Evolutionary conservation across 2,797 vertebrate genomes (phyloP).

Genomic region (Hoplostethus mediterraneus): DNA sequence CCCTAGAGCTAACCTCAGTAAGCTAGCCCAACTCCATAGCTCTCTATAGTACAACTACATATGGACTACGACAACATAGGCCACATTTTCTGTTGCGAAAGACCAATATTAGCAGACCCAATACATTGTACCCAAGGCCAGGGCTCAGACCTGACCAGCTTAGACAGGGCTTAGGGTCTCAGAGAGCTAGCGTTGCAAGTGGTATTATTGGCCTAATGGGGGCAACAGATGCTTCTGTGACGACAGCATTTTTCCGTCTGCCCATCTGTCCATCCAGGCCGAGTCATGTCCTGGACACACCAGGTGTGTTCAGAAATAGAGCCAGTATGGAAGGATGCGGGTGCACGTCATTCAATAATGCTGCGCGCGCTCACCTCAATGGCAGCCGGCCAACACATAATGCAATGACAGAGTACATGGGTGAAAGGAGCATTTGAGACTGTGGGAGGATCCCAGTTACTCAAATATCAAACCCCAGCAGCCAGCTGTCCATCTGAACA

Average conservation of each 20-base stretch:
- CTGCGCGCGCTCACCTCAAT: constrained; percentile 49
- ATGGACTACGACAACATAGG: constrained; percentile 30
- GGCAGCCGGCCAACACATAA: constrained; percentile 51
- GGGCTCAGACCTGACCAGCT: constrained; percentile 72
- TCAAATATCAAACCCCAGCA: constrained; percentile 64
- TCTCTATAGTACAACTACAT: constrained; percentile 10
- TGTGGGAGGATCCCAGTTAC: constrained; percentile 39
- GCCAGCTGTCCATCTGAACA: constrained; percentile 54
- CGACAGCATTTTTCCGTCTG: constrained; percentile 81
- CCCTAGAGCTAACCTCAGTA: constrained; percentile 23
- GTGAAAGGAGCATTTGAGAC: constrained; percentile 31
- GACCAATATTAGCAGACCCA: constrained; percentile 55
- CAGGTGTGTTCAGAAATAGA: constrained; percentile 77
- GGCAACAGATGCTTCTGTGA: constrained; percentile 82
- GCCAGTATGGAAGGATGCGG: constrained; percentile 46
- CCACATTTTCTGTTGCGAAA: constrained; percentile 41
- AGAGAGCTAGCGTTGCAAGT: constrained; percentile 80
- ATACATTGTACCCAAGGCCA: constrained; percentile 60
- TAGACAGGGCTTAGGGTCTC: constrained; percentile 77
- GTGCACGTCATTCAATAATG: constrained; percentile 55
- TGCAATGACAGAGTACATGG: constrained; percentile 37
- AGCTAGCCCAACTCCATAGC: background rate
- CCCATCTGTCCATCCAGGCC: constrained; percentile 75
- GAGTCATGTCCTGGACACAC: constrained; percentile 68
- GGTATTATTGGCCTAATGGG: constrained; percentile 84